These are phyloP conservation scores for Drosophila serrata DNA, from an alignment of 1,140 invertebrate genomes.

Conservation along the genomic window DNA sequence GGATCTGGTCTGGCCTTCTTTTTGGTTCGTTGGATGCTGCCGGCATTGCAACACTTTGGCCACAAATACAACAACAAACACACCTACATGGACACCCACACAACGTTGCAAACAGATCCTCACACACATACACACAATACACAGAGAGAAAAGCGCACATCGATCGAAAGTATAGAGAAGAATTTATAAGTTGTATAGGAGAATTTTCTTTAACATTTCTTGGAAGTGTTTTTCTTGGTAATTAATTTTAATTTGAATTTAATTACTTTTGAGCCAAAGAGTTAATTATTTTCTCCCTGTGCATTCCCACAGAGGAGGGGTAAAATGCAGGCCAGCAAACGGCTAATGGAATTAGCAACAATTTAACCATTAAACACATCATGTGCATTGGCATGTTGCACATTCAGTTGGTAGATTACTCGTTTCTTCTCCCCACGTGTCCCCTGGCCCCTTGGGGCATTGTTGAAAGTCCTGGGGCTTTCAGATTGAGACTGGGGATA, in stretches of 20 bases:
- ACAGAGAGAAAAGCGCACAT: constrained; percentile 3
- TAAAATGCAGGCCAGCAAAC: constrained; percentile 63
- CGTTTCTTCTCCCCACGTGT: not conserved
- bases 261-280: not conserved
- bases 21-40: constrained; percentile 35
- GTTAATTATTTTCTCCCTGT: not conserved
- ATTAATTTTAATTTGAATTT: not conserved
- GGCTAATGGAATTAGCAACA: constrained; percentile 82
- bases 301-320: constrained; percentile 16
- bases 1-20: constrained; percentile 35
- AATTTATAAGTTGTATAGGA: too few relatives aligned
- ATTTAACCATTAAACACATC: constrained; percentile 84
- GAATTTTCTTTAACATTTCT: not conserved
- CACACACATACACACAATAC: not conserved
- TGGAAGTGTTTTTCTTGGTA: too few relatives aligned
- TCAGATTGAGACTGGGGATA: not conserved
- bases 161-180: too few relatives aligned
- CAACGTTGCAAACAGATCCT: constrained; percentile 17
- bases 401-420: constrained; percentile 56
- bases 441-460: constrained; percentile 17
- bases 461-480: constrained; percentile 20
- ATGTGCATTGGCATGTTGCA: constrained; percentile 80
- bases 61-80: constrained; percentile 59
- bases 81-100: constrained; percentile 24
- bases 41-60: constrained; percentile 76